Evolutionary conservation across 2,888 invertebrate genomes (phyloP).

Genomic region (Sussaba pulchella): DNA sequence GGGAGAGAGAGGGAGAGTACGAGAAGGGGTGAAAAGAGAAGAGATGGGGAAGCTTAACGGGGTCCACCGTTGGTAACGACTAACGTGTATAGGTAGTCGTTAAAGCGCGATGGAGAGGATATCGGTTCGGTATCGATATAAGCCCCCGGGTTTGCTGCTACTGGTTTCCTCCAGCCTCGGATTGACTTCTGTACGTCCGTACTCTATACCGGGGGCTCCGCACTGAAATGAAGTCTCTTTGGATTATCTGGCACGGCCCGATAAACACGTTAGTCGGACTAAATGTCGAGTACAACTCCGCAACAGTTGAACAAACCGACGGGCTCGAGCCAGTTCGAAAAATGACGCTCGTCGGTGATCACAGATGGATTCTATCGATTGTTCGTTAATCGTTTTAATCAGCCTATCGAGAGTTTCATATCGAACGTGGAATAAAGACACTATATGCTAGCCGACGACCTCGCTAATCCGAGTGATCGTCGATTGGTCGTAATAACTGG

Average conservation of each 20-base stretch:
- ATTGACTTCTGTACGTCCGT: constrained; percentile 63
- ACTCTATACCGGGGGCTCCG: constrained; percentile 52
- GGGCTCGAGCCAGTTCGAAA: too few species aligned
- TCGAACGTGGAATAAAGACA: background rate
- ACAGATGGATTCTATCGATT: constrained; percentile 21
- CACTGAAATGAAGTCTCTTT: constrained; percentile 61
- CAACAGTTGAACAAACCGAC: constrained; percentile 21
- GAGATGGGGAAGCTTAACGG: constrained; percentile 49
- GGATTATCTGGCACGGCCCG: constrained; percentile 61
- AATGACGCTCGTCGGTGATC: too few species aligned
- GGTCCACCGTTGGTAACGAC: constrained; percentile 60
- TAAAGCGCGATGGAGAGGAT: constrained; percentile 67
- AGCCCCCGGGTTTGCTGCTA: constrained; percentile 52
- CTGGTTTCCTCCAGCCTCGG: constrained; percentile 54
- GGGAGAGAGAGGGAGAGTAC: constrained; percentile 14
- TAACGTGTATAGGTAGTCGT: constrained; percentile 65
- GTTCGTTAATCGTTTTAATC: constrained; percentile 35
- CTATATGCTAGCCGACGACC: background rate
- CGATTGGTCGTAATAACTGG: background rate
- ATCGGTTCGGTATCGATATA: constrained; percentile 64
- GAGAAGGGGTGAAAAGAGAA: background rate
- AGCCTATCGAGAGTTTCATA: constrained; percentile 9
- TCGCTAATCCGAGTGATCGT: background rate
- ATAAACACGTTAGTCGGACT: constrained; percentile 63
- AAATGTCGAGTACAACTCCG: constrained; percentile 44